These are phyloP conservation scores for Hypsopygia costalis DNA, from an alignment of 2,888 invertebrate species.

Conservation along the genomic window DNA sequence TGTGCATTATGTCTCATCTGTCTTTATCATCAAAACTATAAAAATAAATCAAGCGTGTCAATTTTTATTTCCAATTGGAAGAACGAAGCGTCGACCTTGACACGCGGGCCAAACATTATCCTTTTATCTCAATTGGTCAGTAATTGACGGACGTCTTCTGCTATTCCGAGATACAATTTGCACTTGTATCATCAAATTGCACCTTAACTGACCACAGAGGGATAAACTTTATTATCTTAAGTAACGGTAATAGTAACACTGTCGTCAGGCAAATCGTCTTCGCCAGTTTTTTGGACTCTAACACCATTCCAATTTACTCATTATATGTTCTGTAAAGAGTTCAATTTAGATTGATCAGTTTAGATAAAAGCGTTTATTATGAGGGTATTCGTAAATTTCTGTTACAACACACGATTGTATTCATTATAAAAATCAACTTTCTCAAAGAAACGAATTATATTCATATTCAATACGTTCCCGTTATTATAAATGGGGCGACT, in stretches of 20 bases:
- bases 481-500: no score
- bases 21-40: no score
- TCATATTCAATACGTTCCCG: no score
- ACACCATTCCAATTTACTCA: slow-evolving; percentile 9
- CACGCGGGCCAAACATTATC: slow-evolving; percentile 75
- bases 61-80: slow-evolving; percentile 68
- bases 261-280: slow-evolving; percentile 2
- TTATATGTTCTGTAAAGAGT: not conserved
- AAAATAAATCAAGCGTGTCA: slow-evolving; percentile 55
- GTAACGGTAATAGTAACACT: slow-evolving; percentile 22
- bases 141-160: slow-evolving; percentile 71
- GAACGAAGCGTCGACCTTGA: slow-evolving; percentile 63
- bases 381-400: no score
- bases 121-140: slow-evolving; percentile 76
- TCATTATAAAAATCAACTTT: no score
- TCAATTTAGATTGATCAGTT: not conserved
- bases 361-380: no score
- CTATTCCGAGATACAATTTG: slow-evolving; percentile 75
- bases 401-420: no score
- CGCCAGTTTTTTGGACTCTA: slow-evolving; percentile 4
- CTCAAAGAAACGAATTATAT: no score
- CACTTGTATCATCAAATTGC: slow-evolving; percentile 69
- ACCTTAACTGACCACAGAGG: slow-evolving; percentile 49
- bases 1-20: no score
- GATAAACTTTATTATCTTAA: slow-evolving; percentile 19